Conservation (phyloP, 2,888 invertebrate genomes). For the Tuta absoluta region DNA sequence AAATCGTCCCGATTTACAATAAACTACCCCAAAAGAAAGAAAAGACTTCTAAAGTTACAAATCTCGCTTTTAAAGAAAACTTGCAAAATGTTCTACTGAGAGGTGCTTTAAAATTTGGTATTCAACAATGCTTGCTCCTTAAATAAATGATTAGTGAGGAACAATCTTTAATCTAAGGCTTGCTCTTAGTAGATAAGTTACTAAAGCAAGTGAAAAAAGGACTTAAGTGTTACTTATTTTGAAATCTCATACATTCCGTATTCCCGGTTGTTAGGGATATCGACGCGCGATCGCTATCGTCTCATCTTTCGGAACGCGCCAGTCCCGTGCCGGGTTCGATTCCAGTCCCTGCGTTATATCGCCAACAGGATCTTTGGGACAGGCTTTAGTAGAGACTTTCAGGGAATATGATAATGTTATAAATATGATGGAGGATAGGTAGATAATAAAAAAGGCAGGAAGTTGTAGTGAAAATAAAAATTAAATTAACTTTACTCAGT, state of each 20-base stretch:
- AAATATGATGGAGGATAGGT: background rate
- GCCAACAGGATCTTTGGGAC: conserved; percentile 36
- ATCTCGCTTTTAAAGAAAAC: too few relatives aligned
- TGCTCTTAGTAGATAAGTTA: background rate
- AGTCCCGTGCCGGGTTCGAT: conserved; percentile 41
- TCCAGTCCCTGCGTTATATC: conserved; percentile 38
- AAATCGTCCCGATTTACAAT: too few relatives aligned
- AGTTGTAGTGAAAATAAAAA: too few relatives aligned
- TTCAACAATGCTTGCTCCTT: too few relatives aligned
- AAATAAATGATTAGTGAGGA: too few relatives aligned
- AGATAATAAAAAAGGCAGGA: too few relatives aligned
- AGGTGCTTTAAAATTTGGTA: too few relatives aligned
- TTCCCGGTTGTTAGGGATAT: background rate
- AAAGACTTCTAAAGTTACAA: too few relatives aligned
- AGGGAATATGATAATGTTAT: background rate
- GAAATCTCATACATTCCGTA: background rate
- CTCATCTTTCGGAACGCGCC: conserved; percentile 41
- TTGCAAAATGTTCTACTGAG: too few relatives aligned
- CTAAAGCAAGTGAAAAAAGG: background rate
- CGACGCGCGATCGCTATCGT: conserved; percentile 30
- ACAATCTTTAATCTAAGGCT: too few relatives aligned
- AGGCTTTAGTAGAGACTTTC: background rate
- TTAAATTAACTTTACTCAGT: too few relatives aligned
- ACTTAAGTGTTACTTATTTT: background rate
- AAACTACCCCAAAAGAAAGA: too few relatives aligned